Evolutionary conservation across 1,140 invertebrate species (phyloP), one percentile per base, ranked within the genome.

Genomic region (Melitaea cinxia): DNA sequence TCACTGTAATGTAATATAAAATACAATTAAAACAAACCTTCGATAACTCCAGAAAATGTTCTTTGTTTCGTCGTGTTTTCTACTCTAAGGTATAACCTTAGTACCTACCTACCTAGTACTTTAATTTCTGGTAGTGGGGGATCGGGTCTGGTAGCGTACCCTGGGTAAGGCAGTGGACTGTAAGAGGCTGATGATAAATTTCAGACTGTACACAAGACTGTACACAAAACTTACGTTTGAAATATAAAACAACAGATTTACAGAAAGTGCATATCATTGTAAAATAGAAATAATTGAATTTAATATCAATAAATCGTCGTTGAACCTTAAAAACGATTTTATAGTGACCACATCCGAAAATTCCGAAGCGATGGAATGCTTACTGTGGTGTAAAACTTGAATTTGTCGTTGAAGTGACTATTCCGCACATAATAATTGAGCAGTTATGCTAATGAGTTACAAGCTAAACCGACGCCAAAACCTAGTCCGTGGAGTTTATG

Each of bases 391-490:
- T 57, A 42, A 78, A 82, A 81, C 82, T 78, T 75, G 83, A 82
- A 82, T 83, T 82, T 81, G 75, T 81, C 81, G 80, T 82, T 84
- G 79, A 83, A 85, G 77, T 81, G 80, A 77, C 73, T 78, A 80
- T 82, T 84, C 77, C 72, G 76, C 77, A 82, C 77, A 78, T 85
- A 84, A 88, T 85, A 88, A 85, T 85, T 84, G 82, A 80, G 85
- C 79, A 80, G 82, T 88, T 88, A 88, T 88, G 83, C 68, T 85
- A 88, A 88, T 88, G 78, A 82, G 80, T 30, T 72, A 81, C 85
- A 82, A 79, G 78, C 80, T 83, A 81, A 84, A 79, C 75, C 77
- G 73, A 80, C 77, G 85, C 83, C 82, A 81, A 76, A 80, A 80
- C 76, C 77, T 39, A 84, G 83, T 85, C 75, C 75, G 73, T 73